Percentiles rank a stretch among this genome's conserved stretches.
phyloP scores from a whole-genome alignment of 2,797 vertebrate species.

The Trachops cirrhosus region DNA sequence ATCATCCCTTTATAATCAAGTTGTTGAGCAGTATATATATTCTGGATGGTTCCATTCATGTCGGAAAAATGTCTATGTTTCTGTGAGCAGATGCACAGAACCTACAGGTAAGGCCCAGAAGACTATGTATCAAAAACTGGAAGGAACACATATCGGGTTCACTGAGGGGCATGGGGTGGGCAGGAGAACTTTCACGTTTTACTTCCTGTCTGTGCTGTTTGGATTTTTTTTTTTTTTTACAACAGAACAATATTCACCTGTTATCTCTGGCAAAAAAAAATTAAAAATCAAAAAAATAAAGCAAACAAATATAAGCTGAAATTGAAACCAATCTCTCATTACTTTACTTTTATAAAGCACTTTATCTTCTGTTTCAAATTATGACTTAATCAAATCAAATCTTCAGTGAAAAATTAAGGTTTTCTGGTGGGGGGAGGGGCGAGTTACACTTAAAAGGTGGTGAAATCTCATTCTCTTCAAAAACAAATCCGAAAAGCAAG shows the following conservation, averaged over 20 bases:
- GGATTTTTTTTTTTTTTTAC: background rate
- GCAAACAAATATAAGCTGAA: background rate
- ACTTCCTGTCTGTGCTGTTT: background rate
- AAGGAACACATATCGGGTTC: background rate
- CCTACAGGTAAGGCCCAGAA: background rate
- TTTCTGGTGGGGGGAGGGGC: background rate
- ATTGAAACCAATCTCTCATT: background rate
- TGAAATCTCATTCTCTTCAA: background rate
- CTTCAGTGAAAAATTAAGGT: background rate
- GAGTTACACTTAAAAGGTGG: background rate
- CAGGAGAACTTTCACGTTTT: background rate
- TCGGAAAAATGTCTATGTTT: constrained; percentile 15
- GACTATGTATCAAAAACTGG: background rate
- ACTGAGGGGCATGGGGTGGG: background rate
- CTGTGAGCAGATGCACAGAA: background rate
- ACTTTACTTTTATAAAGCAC: background rate
- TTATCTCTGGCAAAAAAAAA: background rate
- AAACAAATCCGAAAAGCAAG: background rate
- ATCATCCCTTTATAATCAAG: constrained; percentile 62
- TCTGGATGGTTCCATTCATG: constrained; percentile 36
- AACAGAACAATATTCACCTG: background rate
- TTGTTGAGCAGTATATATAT: constrained; percentile 29
- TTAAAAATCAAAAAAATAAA: constrained; percentile 25
- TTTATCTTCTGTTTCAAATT: constrained; percentile 43
- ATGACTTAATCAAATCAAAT: constrained; percentile 40